A percentile compares a stretch with the other conserved stretches of the same genome.
These are phyloP conservation scores for Melitaea cinxia DNA, from an alignment of 1,140 invertebrate genomes.

Conservation along the genomic window DNA sequence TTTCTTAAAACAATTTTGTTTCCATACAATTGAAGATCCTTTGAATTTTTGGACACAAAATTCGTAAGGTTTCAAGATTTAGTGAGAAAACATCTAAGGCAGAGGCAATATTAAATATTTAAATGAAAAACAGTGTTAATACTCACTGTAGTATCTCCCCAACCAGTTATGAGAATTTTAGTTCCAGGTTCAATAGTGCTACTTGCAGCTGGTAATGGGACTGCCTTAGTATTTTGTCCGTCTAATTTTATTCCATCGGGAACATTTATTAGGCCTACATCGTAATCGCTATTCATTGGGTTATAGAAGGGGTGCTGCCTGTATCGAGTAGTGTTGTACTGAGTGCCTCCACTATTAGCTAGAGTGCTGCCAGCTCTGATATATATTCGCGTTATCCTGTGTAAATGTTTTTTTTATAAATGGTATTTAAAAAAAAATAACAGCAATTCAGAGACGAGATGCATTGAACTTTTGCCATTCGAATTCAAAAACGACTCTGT, in stretches of 20 bases:
- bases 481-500: too few species aligned
- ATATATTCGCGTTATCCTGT: constrained; percentile 10
- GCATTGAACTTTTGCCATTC: too few species aligned
- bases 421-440: too few species aligned
- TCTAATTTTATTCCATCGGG: constrained; percentile 23
- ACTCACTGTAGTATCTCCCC: constrained; percentile 37
- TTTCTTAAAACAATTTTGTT: too few species aligned
- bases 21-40: too few species aligned
- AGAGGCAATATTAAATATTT: too few species aligned
- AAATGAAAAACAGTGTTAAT: too few species aligned
- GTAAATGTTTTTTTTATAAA: not conserved
- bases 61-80: too few species aligned
- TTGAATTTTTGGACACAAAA: too few species aligned
- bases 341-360: constrained; percentile 21
- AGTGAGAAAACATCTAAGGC: too few species aligned
- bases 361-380: constrained; percentile 24
- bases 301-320: constrained; percentile 23
- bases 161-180: constrained; percentile 25
- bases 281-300: constrained; percentile 19
- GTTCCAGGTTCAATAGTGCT: constrained; percentile 19
- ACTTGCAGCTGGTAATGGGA: constrained; percentile 5
- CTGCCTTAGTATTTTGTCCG: constrained; percentile 21
- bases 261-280: constrained; percentile 28
- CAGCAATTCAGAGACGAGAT: too few species aligned
- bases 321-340: constrained; percentile 15